These are phyloP conservation scores for Caenorhabditis japonica DNA, from an alignment of 2,888 invertebrate genomes.

Conservation along the genomic window DNA sequence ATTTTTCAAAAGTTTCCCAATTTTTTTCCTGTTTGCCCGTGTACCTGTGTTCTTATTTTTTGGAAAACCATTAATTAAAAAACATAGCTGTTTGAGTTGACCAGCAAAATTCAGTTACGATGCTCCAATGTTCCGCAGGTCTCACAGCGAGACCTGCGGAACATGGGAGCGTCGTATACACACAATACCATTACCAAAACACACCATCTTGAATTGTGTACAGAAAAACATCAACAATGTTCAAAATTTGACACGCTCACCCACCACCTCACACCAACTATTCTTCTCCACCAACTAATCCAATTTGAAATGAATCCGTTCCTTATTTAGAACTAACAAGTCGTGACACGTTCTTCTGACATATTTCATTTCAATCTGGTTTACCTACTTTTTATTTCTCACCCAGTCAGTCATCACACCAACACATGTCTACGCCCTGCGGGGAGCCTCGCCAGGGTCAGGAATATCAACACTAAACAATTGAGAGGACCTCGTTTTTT, in stretches of 20 bases:
- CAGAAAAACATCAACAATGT: no score
- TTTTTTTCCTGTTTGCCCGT: no score
- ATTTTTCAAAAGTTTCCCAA: no score
- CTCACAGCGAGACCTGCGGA: no score
- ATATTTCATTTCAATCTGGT: neutral
- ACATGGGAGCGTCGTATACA: no score
- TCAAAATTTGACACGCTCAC: conserved; percentile 31
- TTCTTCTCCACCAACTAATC: conserved; percentile 1
- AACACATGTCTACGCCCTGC: conserved; percentile 13
- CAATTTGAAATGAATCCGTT: neutral
- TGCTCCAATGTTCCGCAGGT: no score
- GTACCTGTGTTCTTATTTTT: no score
- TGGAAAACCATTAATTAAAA: no score
- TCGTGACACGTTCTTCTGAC: conserved; percentile 1
- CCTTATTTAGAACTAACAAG: conserved; percentile 10
- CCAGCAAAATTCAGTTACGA: no score
- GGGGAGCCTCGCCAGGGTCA: conserved; percentile 18
- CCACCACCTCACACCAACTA: conserved; percentile 1
- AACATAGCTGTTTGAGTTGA: no score
- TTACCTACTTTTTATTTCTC: conserved; percentile 1
- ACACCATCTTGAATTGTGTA: no score
- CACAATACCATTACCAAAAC: no score
- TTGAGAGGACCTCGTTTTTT: neutral
- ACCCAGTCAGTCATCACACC: neutral
- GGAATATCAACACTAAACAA: neutral